Conservation (phyloP, 1,140 invertebrate species). For the Bombus cullumanus region DNA sequence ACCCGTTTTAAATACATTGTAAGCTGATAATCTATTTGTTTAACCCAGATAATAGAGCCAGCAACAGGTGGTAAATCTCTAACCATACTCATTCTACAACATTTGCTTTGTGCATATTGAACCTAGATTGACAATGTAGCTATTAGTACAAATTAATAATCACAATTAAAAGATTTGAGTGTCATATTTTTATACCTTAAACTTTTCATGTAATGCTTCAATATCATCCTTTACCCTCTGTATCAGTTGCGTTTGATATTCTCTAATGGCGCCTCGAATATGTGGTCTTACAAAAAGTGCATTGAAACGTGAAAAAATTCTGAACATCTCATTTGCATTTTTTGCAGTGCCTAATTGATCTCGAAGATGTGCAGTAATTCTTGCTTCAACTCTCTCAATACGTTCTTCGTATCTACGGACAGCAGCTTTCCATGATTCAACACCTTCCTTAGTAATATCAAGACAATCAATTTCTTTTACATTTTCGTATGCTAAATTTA, state of each 20-base stretch:
- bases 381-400: slow-evolving; percentile 98
- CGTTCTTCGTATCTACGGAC: slow-evolving; percentile 97
- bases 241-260: slow-evolving; percentile 99
- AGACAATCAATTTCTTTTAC: slow-evolving; percentile 99
- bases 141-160: slow-evolving; percentile 23
- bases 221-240: slow-evolving; percentile 99
- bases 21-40: slow-evolving; percentile 99
- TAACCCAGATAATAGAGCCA: slow-evolving; percentile 99
- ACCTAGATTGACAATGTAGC: slow-evolving; percentile 83
- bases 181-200: slow-evolving; percentile 88
- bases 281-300: slow-evolving; percentile 99
- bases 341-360: slow-evolving; percentile 99
- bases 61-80: slow-evolving; percentile 98
- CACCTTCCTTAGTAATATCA: slow-evolving; percentile 98
- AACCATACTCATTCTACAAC: slow-evolving; percentile 94
- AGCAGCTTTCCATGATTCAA: slow-evolving; percentile 98
- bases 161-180: background rate
- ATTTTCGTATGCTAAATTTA: slow-evolving; percentile 98
- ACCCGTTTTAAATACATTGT: slow-evolving; percentile 97
- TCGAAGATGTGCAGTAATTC: slow-evolving; percentile 97
- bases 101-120: slow-evolving; percentile 96
- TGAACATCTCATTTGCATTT: slow-evolving; percentile 99
- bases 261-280: slow-evolving; percentile 98
- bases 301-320: slow-evolving; percentile 99
- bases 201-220: slow-evolving; percentile 98